phyloP scores from a whole-genome alignment of 2,888 invertebrate species.

The Erebia epiphron region DNA sequence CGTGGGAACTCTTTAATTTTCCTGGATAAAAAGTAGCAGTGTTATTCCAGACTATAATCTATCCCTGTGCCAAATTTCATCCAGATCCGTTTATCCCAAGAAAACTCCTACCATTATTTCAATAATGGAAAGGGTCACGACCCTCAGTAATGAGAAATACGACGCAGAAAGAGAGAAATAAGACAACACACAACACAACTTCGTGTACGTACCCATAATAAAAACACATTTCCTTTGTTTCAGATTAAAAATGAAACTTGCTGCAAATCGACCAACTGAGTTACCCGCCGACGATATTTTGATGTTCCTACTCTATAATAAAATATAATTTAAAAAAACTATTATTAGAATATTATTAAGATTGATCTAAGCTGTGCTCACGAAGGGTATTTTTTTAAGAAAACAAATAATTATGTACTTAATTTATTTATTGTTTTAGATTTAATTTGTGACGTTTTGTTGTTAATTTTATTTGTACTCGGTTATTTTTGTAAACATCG shows the following conservation, averaged over 20 bases:
- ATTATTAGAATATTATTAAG: neutral
- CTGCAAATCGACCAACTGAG: conserved; percentile 40
- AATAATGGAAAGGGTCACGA: no score
- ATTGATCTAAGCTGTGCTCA: conserved; percentile 9
- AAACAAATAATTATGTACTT: conserved; percentile 10
- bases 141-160: no score
- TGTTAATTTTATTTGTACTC: neutral
- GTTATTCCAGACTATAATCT: no score
- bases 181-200: no score
- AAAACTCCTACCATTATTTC: no score
- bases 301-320: conserved; percentile 57
- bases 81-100: no score
- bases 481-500: neutral
- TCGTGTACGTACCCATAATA: neutral
- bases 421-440: conserved; percentile 13
- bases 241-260: conserved; percentile 39
- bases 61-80: no score
- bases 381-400: neutral
- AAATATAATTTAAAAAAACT: conserved; percentile 2
- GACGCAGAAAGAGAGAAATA: no score
- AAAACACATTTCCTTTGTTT: conserved; percentile 32
- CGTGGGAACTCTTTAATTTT: no score
- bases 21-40: no score
- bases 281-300: conserved; percentile 59
- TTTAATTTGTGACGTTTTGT: conserved; percentile 3